Percentiles rank a stretch among this genome's conserved stretches.
phyloP scores from a whole-genome alignment of 2,113 vertebrate species.

The Cyphomyrus plagiostoma region DNA sequence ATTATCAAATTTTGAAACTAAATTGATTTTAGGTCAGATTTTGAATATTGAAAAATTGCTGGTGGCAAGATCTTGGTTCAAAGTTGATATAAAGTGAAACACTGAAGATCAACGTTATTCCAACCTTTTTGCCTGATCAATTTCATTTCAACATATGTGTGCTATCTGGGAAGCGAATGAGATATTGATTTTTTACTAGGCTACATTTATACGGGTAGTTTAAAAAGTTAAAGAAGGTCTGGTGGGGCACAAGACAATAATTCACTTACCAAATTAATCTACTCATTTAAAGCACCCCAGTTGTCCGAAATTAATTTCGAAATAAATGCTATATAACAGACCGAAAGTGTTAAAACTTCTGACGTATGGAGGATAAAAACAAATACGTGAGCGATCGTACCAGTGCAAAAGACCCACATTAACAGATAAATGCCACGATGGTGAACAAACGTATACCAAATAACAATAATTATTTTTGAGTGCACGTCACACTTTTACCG shows the following conservation, averaged over 20 bases:
- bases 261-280: not conserved
- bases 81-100: too few species aligned
- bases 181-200: not conserved
- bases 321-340: not conserved
- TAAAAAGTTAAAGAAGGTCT: not conserved
- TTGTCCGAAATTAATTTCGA: not conserved
- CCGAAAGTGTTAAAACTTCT: not conserved
- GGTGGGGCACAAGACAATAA: not conserved
- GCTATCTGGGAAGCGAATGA: not conserved
- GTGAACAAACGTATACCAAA: not conserved
- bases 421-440: not conserved
- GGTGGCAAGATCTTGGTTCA: too few species aligned
- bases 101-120: too few species aligned
- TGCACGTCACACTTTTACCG: not conserved
- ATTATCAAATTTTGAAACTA: too few species aligned
- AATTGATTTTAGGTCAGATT: too few species aligned
- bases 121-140: too few species aligned
- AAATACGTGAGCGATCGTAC: not conserved
- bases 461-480: too few species aligned
- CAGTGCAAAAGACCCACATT: not conserved
- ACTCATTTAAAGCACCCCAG: not conserved
- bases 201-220: not conserved
- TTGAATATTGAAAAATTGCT: too few species aligned
- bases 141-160: too few species aligned
- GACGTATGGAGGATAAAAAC: not conserved